Base-by-base conservation (phyloP, 2,113 vertebrate species). In the Equus quagga region DNA sequence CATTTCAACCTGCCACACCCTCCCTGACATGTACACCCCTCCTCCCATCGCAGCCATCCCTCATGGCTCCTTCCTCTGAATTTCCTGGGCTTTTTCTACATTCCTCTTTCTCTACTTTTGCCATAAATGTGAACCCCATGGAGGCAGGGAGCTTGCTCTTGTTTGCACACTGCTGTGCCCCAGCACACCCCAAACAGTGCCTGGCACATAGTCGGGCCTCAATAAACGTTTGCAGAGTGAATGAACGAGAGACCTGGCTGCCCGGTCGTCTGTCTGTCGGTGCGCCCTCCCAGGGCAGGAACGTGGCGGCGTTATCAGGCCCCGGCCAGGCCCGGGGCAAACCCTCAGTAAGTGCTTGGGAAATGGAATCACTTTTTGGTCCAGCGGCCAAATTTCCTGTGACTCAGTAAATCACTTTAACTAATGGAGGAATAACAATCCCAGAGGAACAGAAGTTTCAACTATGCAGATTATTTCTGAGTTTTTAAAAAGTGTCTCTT, bases 401-500 rank as follows among this genome's bases (percentile, higher is more conserved):
- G 97, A 96, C 92, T 97, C 96, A 90, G 96, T 96, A 85, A 97
- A 89, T 95, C 94, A 89, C 90, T 96, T 41, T 60, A 82, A 49
- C 96, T 92, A 90, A 92, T 62, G 92, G 89, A 95, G 98, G 85
- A 78, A 70, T 82, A 56, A 78, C 33, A 51, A 41, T 92, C 98
- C 96, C 96, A 69, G 84, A 76, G 98, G 97, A 90, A 6, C 89
- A 28, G 75, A 79, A 54, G 96, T 56, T 46, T 83, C 93, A 65
- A 44, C 88, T 84, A 60, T 49, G 88, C 81, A 31, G 93, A 94
- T 97, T 73, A 95, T 97, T 94, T 93, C 94, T 94, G 95, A 95
- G 80, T 94, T 95, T 91, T 96, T 92, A 21, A 94, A 94, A 96
- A 97, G 96, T 87, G 97, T 96, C 96, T 97, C 97, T 97, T 97